Base-by-base conservation (phyloP, 2,888 invertebrate species). In the Lasioglossum leucozonium region DNA sequence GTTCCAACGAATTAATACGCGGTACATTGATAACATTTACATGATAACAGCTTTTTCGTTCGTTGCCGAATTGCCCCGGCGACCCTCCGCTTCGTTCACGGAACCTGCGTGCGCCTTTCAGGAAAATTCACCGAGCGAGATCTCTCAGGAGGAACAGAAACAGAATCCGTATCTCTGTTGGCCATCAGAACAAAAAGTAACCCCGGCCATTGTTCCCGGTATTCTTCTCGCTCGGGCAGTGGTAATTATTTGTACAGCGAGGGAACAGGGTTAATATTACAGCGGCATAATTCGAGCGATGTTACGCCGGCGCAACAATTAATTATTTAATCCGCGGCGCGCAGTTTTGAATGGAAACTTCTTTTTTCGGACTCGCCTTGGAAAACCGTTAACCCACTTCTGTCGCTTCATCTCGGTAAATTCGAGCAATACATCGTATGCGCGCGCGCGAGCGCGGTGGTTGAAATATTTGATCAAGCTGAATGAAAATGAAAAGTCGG, bases 31-130 rank as follows among this genome's bases (percentile, higher is more conserved):
- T 73, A 77, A 83, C 51, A 40, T 77, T 69, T 51, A 40, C 77
- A 67, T 67, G 76, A 67, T 69, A 77, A 77, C 76, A 77, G 76
- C 76, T 77, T 77, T 67, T 69, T 77, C 67, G 58, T 40, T 67
- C 76, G 26, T 30, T 18, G 67, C 47, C 37, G 37, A 34, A 26
- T 69, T 11, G 47, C 11, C 11, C 5, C 26, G 37, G 18, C 37
- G 37, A 37, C 47, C 30, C 22, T 34, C 11, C 30, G 26, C 26
- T n/a, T n/a, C 40, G 13, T 77, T 51, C 67, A n/a, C 8, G 34
- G n/a, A 44, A 26, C 26, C 30, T 30, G 22, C 62, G 10, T 2
- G 26, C 4, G 13, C 76, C 55, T 73, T 69, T 55, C n/a, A 65
- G 11, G 42, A 16, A 67, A 81, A 76, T 80, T 80, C 80, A 10